Base-by-base conservation (phyloP, 2,797 vertebrate genomes). In the Remorina albescens region DNA sequence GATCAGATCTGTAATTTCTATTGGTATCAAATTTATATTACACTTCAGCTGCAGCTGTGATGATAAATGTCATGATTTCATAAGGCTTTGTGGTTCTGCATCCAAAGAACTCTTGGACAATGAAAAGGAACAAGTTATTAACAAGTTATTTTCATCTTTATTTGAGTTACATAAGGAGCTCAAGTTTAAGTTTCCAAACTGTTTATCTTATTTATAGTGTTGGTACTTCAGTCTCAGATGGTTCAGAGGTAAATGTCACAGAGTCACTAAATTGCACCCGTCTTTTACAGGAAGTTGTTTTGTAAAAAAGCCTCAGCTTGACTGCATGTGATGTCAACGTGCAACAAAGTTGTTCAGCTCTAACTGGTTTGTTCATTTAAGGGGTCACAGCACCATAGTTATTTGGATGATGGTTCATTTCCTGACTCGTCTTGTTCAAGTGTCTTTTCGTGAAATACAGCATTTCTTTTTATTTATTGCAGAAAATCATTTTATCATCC, bases 361-460 rank as follows among this genome's bases (percentile, higher is more conserved):
- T 44, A n/a, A n/a, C 8, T n/a, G 42, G 42, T 19, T 44, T 6
- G 42, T 44, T 44, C 9, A n/a, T 18, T 8, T 3, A n/a, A 19
- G 42, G 8, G 42, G 42, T n/a, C 8, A 18, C 42, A 44, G 23
- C 21, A 25, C 23, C 47, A 11, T 46, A n/a, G 44, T 21, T 46
- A 46, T 9, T 7, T 16, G 15, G 13, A 16, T 56, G 19, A 6
- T 18, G 3, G 39, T 44, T 63, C n/a, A 10, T 21, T 36, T 11
- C 41, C 46, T 25, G 18, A 32, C 39, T 46, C 26, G 2, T 57
- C 34, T 8, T 15, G 6, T 34, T 16, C 3, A 26, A 30, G 94
- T 91, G 89, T 91, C 32, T 4, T 39, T 42, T n/a, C n/a, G n/a
- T n/a, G n/a, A 13, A 50, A n/a, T n/a, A n/a, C n/a, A n/a, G 42